Evolutionary conservation across 2,888 invertebrate genomes (phyloP), one percentile per base, ranked within the genome.

Genomic region (Melieria picta): DNA sequence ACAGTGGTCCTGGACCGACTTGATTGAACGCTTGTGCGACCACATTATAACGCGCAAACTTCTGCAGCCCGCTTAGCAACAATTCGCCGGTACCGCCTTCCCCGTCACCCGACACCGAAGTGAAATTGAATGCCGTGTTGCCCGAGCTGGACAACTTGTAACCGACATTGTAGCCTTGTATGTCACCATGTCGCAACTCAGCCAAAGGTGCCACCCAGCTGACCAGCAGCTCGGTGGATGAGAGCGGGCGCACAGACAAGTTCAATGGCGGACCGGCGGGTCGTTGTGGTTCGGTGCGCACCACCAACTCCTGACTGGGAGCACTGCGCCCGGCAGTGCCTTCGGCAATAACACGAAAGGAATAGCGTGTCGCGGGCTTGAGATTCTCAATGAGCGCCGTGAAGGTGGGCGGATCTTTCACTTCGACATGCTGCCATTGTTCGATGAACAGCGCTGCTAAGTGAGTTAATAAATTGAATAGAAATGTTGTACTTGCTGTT

Each of bases 1-100:
- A 92, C 3, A 92, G 86, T 1, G 93, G 93, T 4, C 93, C 93
- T 7, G 91, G 90, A 3, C 93, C 93, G 45, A 93, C 90, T 85
- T 92, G 92, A 84, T 93, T 93, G 81, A 91, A 92, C 3, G 93
- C 93, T 82, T 93, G 92, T 55, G 91, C 91, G 11, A 92, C 91
- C 56, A 93, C 88, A 46, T 90, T 90, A 79, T 93, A 93, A 73
- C 91, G 88, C 1, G 91, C 91, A 79, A 90, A 92, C 74, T 92
- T 91, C 63, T 89, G 88, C 56, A 93, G 85, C 30, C 90, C 91
- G 7, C 90, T 89, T 50, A 94, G 83, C 62, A 91, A 82, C 48
- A 91, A 82, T 83, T 92, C 92, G 0, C 91, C 91, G 7, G 89
- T 89, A 9, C 91, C 91, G 72, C 91, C 92, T 76, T 92, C 92